phyloP scores from a whole-genome alignment of 1,140 invertebrate genomes.

The Diuraphis noxia region DNA sequence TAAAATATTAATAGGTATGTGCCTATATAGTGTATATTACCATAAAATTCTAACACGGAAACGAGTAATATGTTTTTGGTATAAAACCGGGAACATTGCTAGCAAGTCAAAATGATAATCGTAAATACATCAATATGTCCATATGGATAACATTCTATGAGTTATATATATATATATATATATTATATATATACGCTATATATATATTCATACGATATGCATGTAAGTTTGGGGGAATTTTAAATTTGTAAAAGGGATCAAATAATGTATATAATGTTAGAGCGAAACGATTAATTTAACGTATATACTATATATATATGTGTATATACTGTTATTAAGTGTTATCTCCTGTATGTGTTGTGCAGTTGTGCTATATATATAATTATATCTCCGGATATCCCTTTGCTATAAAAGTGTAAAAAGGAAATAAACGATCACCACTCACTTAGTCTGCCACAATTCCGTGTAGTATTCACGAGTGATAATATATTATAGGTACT shows the following conservation, averaged over 20 bases:
- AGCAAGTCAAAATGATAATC: neutral
- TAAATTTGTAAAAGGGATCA: neutral
- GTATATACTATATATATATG: no score
- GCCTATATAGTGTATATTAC: neutral
- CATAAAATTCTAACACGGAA: neutral
- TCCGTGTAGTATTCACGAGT: neutral
- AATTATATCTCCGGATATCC: neutral
- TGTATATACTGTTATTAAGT: neutral
- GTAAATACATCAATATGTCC: neutral
- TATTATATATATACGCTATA: neutral
- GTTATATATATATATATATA: no score
- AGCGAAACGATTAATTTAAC: neutral
- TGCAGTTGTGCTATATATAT: neutral
- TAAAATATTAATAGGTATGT: neutral
- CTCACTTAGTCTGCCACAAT: neutral
- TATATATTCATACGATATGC: neutral
- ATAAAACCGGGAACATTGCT: neutral
- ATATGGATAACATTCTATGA: neutral
- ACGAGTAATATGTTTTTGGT: neutral
- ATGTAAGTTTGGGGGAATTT: neutral
- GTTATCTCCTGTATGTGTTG: neutral
- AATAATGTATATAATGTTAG: neutral
- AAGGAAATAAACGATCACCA: neutral
- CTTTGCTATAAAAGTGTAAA: neutral
- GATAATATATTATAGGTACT: no score